These are phyloP conservation scores for Sphecodes monilicornis DNA, from an alignment of 2,888 invertebrate species.

Conservation along the genomic window DNA sequence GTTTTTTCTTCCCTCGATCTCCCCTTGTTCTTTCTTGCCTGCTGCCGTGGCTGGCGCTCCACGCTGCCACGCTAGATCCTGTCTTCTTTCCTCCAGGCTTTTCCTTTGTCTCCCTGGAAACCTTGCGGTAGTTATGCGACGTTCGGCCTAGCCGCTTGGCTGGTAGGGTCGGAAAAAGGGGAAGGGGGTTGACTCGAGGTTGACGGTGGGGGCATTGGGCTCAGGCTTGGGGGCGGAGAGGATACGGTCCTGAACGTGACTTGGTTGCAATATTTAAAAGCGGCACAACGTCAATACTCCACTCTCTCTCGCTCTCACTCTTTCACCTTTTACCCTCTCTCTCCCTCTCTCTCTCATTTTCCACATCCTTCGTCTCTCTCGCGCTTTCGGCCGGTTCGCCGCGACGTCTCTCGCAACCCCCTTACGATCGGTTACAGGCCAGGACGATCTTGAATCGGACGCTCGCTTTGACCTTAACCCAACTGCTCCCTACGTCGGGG, in stretches of 20 bases:
- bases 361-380: neutral
- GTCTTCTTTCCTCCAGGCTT: slow-evolving; percentile 60
- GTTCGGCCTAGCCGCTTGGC: slow-evolving; percentile 69
- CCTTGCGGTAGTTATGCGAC: slow-evolving; percentile 81
- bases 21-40: slow-evolving; percentile 4
- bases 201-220: slow-evolving; percentile 47
- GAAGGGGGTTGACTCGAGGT: slow-evolving; percentile 49
- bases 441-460: slow-evolving; percentile 62
- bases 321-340: slow-evolving; percentile 45
- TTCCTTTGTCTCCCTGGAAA: slow-evolving; percentile 77
- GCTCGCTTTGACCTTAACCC: slow-evolving; percentile 78
- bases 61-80: slow-evolving; percentile 38
- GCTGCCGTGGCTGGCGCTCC: slow-evolving; percentile 13
- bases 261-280: slow-evolving; percentile 84
- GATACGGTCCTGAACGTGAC: slow-evolving; percentile 83
- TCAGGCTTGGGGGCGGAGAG: slow-evolving; percentile 61
- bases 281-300: slow-evolving; percentile 82
- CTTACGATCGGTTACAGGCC: slow-evolving; percentile 54
- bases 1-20: slow-evolving; percentile 42
- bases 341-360: slow-evolving; percentile 17
- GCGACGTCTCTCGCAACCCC: slow-evolving; percentile 42
- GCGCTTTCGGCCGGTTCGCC: slow-evolving; percentile 50
- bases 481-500: slow-evolving; percentile 22
- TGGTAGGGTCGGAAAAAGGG: slow-evolving; percentile 60
- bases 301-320: slow-evolving; percentile 58